phyloP scores from a whole-genome alignment of 2,888 invertebrate genomes.

The Xestia sexstrigata region DNA sequence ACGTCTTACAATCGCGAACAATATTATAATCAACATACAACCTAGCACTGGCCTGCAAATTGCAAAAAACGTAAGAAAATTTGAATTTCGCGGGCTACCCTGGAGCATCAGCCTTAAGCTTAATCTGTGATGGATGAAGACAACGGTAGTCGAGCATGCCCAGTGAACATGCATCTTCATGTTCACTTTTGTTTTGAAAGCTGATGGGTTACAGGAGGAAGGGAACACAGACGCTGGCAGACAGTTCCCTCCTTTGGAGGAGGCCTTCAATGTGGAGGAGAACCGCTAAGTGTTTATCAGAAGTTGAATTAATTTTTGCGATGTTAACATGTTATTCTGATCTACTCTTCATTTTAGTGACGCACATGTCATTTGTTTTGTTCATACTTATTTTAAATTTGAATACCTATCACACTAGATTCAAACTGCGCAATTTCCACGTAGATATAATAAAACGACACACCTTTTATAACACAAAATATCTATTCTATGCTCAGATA shows the following conservation, averaged over 20 bases:
- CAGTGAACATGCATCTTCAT: background rate
- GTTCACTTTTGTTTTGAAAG: background rate
- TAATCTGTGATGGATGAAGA: background rate
- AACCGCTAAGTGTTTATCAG: background rate
- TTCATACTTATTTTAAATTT: conserved; percentile 1
- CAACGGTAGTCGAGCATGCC: background rate
- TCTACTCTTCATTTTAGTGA: background rate
- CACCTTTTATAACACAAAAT: background rate
- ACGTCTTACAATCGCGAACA: no score
- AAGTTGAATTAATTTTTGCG: background rate
- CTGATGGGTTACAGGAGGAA: background rate
- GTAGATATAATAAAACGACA: background rate
- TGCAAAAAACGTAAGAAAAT: no score
- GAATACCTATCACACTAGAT: conserved; percentile 1
- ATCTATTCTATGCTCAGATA: no score
- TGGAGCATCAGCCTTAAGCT: no score
- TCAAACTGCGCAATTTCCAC: conserved; percentile 16
- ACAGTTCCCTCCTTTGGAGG: background rate
- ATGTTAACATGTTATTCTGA: background rate
- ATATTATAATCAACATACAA: no score
- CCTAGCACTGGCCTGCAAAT: no score
- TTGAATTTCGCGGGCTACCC: no score
- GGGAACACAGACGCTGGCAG: background rate
- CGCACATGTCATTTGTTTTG: conserved; percentile 10
- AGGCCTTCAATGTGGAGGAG: no score